Evolutionary conservation across 2,888 invertebrate genomes (phyloP).

Genomic region (Steromphala cineraria): DNA sequence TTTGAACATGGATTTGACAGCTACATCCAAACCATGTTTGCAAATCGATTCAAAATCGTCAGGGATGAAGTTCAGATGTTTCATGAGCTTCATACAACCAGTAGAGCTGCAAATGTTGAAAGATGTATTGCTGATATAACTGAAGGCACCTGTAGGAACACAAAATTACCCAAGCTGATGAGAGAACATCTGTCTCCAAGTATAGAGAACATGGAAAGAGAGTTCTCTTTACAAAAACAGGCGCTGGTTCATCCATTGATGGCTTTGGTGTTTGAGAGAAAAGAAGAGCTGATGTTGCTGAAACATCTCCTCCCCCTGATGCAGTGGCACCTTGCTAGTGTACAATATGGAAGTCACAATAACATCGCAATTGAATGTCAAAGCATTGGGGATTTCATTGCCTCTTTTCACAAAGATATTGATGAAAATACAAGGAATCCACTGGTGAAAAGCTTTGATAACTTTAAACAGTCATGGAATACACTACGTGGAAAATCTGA

Average conservation of each 20-base stretch:
- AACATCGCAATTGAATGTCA: background rate
- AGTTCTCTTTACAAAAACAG: background rate
- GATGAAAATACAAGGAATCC: background rate
- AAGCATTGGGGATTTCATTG: slow-evolving; percentile 4
- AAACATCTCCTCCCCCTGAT: background rate
- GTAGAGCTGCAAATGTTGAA: background rate
- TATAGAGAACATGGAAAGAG: slow-evolving; percentile 9
- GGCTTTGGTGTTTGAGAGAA: slow-evolving; percentile 14
- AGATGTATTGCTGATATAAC: background rate
- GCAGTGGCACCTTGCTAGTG: slow-evolving; percentile 16
- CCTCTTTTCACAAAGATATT: background rate
- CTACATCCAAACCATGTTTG: background rate
- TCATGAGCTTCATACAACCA: background rate
- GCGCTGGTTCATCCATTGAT: background rate
- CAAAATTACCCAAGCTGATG: slow-evolving; percentile 5
- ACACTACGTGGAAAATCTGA: background rate
- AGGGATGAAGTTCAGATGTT: background rate
- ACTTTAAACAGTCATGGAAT: slow-evolving; percentile 17
- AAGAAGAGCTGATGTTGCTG: background rate
- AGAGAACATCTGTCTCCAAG: background rate
- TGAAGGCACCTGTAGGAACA: background rate
- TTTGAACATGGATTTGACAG: slow-evolving; percentile 6
- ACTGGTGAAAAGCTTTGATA: background rate
- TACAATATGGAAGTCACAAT: background rate
- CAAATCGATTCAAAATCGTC: background rate